Percentiles rank a stretch among this genome's conserved stretches.
phyloP scores from a whole-genome alignment of 2,113 vertebrate species.

The Daphoenositta chrysoptera region DNA sequence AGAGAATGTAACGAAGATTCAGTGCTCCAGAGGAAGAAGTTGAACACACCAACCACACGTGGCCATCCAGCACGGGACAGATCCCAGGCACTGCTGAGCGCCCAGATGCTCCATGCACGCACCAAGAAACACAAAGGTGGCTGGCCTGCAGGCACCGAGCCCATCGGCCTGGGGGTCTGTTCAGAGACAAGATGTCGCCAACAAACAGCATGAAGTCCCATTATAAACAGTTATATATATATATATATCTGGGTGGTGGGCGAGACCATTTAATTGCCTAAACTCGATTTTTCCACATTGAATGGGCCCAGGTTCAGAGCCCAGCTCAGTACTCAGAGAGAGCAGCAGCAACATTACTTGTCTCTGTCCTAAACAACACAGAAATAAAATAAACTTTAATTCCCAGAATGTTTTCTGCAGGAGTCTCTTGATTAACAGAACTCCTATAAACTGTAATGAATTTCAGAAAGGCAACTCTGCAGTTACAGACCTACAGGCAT shows the following conservation, averaged over 20 bases:
- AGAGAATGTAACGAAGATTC: not conserved
- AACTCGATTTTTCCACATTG: accelerated
- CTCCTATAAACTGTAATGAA: slow-evolving; percentile 32
- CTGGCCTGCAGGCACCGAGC: accelerated
- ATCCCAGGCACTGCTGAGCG: accelerated
- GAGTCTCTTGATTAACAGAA: slow-evolving; percentile 41
- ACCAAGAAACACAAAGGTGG: accelerated
- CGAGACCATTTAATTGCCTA: not conserved
- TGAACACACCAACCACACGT: accelerated
- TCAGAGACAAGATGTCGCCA: not conserved
- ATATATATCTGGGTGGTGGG: too few relatives aligned
- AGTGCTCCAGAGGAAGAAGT: not conserved
- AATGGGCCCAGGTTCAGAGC: not conserved
- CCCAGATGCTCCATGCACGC: accelerated
- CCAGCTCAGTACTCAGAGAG: not conserved
- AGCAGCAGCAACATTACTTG: not conserved
- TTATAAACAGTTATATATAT: too few relatives aligned
- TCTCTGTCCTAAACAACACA: not conserved
- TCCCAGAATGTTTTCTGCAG: slow-evolving; percentile 36
- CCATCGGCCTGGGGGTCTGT: accelerated
- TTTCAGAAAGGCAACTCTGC: slow-evolving; percentile 56
- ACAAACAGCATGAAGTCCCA: not conserved
- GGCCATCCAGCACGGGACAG: accelerated
- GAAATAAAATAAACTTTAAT: slow-evolving; percentile 11
- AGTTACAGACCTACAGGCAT: slow-evolving; percentile 53